Evolutionary conservation across 2,797 vertebrate species (phyloP).

Genomic region (Philypnodon macrostomus): DNA sequence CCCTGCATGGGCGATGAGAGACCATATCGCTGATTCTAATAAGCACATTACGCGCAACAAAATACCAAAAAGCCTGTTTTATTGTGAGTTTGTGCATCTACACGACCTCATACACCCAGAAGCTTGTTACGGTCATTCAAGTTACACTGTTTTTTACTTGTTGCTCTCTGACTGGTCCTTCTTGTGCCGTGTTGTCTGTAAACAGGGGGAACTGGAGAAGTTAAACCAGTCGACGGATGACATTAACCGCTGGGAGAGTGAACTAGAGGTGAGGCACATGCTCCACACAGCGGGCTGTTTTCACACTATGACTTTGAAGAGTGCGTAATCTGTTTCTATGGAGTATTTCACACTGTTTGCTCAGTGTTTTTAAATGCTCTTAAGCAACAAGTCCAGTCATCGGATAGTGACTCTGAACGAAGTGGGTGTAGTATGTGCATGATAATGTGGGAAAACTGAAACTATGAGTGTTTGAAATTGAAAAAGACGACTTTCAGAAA

Average conservation of each 20-base stretch:
- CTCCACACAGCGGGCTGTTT: background rate
- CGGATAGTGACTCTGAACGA: slow-evolving; percentile 12
- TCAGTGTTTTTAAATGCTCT: slow-evolving; percentile 1
- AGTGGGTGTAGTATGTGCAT: slow-evolving; percentile 20
- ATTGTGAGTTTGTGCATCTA: no score
- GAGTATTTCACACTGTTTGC: background rate
- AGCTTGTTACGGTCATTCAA: slow-evolving; percentile 24
- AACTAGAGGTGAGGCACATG: slow-evolving; percentile 87
- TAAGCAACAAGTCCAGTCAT: slow-evolving; percentile 7
- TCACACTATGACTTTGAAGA: slow-evolving; percentile 6
- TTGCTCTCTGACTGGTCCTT: background rate
- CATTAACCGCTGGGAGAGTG: slow-evolving; percentile 94
- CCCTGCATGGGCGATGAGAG: no score
- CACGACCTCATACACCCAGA: no score
- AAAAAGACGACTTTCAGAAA: slow-evolving; percentile 12
- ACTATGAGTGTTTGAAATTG: slow-evolving; percentile 4
- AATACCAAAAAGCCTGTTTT: no score
- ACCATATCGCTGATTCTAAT: no score
- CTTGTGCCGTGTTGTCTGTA: slow-evolving; percentile 45
- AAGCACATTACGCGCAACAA: no score
- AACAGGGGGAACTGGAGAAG: slow-evolving; percentile 94
- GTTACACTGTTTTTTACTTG: slow-evolving; percentile 22
- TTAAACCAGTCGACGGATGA: slow-evolving; percentile 96
- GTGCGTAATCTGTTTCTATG: no score
- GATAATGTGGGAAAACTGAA: slow-evolving; percentile 34